Evolutionary conservation across 1,140 invertebrate genomes (phyloP), one percentile per base, ranked within the genome.

Genomic region (Drosophila pandora): DNA sequence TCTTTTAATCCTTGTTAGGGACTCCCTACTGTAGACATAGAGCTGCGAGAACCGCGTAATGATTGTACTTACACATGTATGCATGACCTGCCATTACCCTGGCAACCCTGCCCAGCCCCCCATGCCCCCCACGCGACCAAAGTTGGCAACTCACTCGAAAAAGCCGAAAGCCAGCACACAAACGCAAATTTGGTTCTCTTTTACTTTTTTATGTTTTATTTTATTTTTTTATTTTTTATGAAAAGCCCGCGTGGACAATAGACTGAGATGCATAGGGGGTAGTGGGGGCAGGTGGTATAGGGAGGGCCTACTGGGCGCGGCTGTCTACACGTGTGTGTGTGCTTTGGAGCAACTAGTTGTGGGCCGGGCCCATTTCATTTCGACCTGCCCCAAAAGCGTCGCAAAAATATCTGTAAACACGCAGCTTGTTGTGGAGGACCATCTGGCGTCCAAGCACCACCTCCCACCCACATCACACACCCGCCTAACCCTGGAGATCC

Each of bases 21-120:
- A 10, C 9, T 21, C 30, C n/a, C 3, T 1, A 64, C 63, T 64
- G 83, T 87, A 78, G 59, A 63, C 63, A 57, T 77, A 63, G 67
- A 63, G 54, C 17, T 17, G 17, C 17, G 25, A 59, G 61, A 45
- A 63, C 76, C 74, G 74, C 82, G 69, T 85, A 87, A 85, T 85
- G 82, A 87, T 87, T 87, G 78, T 87, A 79, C 83, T 87, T 78
- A 87, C 83, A 87, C 62, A 76, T 87, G 83, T 88, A 82, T 82
- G 82, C 79, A 78, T 79, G 53, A 75, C 76, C 71, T 55, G 21
- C 75, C 62, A 75, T 68, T 75, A 75, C 63, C 50, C 76, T 49
- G 30, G 48, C 63, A 67, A 34, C 25, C 12, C 39, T 10, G 10
- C 13, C 9, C 7, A 37, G 6, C 12, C 22, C 34, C 17, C 8